phyloP scores from a whole-genome alignment of 2,113 vertebrate genomes.

The Siphamia tubifer region DNA sequence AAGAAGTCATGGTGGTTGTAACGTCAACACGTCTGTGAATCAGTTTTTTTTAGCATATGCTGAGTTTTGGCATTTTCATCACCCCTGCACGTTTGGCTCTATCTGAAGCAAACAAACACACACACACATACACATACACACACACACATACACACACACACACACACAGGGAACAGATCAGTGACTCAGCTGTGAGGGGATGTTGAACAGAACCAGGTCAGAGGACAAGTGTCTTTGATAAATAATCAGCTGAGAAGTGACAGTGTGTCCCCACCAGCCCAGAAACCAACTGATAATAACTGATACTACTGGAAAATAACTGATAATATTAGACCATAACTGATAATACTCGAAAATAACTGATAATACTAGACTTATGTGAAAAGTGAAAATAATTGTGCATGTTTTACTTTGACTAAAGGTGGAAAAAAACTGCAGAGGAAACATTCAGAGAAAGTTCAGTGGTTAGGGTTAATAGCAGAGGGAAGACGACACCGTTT shows the following conservation, averaged over 20 bases:
- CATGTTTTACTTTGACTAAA: background rate
- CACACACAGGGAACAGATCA: constrained; percentile 15
- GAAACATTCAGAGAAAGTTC: background rate
- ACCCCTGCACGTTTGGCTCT: too few species aligned
- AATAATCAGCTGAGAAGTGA: constrained; percentile 9
- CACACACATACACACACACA: background rate
- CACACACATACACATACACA: background rate
- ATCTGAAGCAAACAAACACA: too few species aligned
- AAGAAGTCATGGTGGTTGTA: background rate
- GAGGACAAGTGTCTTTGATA: constrained; percentile 10
- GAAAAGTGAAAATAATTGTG: background rate
- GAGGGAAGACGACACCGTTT: constrained; percentile 53
- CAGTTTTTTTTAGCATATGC: constrained; percentile 33
- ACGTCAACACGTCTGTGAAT: constrained; percentile 29
- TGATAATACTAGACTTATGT: background rate
- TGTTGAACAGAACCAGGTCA: constrained; percentile 10
- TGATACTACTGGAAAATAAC: background rate
- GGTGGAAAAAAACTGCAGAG: background rate
- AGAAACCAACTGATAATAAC: too few species aligned
- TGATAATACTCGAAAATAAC: background rate
- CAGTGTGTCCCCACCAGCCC: background rate
- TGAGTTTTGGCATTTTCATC: background rate
- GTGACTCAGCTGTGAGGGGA: constrained; percentile 29
- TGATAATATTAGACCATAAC: background rate
- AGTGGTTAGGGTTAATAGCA: background rate